phyloP scores from a whole-genome alignment of 2,888 invertebrate genomes.

The Fragum whitleyi region DNA sequence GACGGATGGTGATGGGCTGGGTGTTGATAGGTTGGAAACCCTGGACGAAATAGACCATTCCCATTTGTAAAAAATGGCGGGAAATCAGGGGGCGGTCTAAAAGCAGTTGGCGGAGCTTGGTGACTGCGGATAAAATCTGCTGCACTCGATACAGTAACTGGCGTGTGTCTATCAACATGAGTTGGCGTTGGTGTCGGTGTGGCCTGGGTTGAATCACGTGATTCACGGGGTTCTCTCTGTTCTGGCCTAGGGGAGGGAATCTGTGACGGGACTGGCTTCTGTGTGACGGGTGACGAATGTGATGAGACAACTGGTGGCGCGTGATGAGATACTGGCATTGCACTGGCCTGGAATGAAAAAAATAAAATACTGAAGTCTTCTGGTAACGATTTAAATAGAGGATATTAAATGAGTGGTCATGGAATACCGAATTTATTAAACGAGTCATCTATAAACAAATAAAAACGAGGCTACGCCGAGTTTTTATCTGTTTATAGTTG shows the following conservation, averaged over 20 bases:
- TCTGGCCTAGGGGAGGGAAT: slow-evolving; percentile 43
- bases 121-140: slow-evolving; percentile 78
- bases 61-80: slow-evolving; percentile 83
- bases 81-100: slow-evolving; percentile 82
- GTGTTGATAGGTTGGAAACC: slow-evolving; percentile 80
- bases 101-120: slow-evolving; percentile 78
- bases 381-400: too few relatives aligned
- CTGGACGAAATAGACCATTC: slow-evolving; percentile 82
- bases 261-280: slow-evolving; percentile 61
- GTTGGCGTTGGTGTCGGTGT: slow-evolving; percentile 54
- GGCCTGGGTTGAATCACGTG: slow-evolving; percentile 46
- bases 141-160: slow-evolving; percentile 61
- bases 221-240: slow-evolving; percentile 22
- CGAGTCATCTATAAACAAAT: too few relatives aligned
- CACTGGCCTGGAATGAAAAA: slow-evolving; percentile 47
- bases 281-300: slow-evolving; percentile 42
- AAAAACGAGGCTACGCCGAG: too few relatives aligned
- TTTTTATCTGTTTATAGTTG: too few relatives aligned
- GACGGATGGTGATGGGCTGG: slow-evolving; percentile 82
- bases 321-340: slow-evolving; percentile 60
- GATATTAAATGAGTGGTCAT: too few relatives aligned
- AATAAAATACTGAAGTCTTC: too few relatives aligned
- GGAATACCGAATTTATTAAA: too few relatives aligned
- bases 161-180: slow-evolving; percentile 69
- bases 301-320: slow-evolving; percentile 36